Conservation (phyloP, 2,797 vertebrate genomes). For the Typhlichthys subterraneus region DNA sequence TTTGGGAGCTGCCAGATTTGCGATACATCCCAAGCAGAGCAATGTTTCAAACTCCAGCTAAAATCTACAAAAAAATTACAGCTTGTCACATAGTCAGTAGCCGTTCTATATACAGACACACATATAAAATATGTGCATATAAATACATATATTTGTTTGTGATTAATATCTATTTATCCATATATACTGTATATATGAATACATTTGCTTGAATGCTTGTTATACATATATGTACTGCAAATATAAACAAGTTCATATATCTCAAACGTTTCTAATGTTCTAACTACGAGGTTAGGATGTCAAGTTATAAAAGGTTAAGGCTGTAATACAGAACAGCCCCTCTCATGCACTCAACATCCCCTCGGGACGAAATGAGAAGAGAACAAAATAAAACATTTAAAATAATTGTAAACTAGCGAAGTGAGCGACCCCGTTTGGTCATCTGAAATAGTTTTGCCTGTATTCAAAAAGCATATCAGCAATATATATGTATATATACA, state of each 20-base stretch:
- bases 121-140: constrained; percentile 85
- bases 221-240: constrained; percentile 98
- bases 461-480: constrained; percentile 97
- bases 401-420: constrained; percentile 85
- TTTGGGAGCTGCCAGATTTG: constrained; percentile 88
- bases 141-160: constrained; percentile 83
- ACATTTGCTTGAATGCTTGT: constrained; percentile 78
- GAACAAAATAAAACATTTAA: constrained; percentile 74
- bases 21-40: constrained; percentile 86
- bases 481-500: constrained; percentile 84
- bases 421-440: constrained; percentile 76
- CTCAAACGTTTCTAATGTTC: constrained; percentile 92
- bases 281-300: constrained; percentile 86
- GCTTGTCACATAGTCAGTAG: constrained; percentile 86
- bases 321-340: constrained; percentile 82
- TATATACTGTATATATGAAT: constrained; percentile 82
- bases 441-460: constrained; percentile 91
- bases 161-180: constrained; percentile 83
- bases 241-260: constrained; percentile 95
- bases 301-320: constrained; percentile 83
- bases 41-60: constrained; percentile 93
- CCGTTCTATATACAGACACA: constrained; percentile 83
- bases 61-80: constrained; percentile 97
- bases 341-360: constrained; percentile 79
- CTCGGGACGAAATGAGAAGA: constrained; percentile 74